Percentiles rank a stretch among this genome's conserved stretches.
Evolutionary conservation across 1,140 invertebrate species (phyloP).

Genomic region (Lamellibrachia luymesi): DNA sequence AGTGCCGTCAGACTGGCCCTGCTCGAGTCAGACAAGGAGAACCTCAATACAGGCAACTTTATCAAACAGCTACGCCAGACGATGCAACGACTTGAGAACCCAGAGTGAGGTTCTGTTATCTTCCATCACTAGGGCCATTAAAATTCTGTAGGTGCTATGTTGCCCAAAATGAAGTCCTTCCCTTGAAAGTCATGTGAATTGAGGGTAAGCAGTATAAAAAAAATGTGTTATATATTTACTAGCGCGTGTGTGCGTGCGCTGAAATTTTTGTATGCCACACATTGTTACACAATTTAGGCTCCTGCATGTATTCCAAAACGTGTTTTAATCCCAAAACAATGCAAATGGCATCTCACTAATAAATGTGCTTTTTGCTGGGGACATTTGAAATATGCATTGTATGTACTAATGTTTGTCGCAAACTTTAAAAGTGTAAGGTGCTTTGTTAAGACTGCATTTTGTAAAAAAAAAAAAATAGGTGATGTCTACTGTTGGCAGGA

Average conservation of each 20-base stretch:
- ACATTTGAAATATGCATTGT: neutral
- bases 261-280: too few species aligned
- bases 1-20: conserved; percentile 48
- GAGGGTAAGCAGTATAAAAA: too few species aligned
- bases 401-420: neutral
- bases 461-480: neutral
- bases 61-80: conserved; percentile 55
- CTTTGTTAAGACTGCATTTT: neutral
- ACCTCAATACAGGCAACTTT: conserved; percentile 57
- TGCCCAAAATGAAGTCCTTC: too few species aligned
- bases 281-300: too few species aligned
- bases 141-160: neutral
- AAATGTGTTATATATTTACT: too few species aligned
- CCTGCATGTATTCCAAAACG: too few species aligned
- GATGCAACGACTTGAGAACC: neutral
- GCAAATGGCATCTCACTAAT: too few species aligned
- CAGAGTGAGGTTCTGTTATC: neutral
- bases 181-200: too few species aligned
- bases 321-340: too few species aligned
- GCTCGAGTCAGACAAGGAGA: conserved; percentile 30
- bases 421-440: neutral
- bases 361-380: too few species aligned
- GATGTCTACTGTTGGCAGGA: neutral
- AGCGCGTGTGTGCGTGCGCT: too few species aligned
- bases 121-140: neutral